Percentiles rank a stretch among this genome's conserved stretches.
Conservation (phyloP, 2,113 vertebrate species). For the Macrotis lagotis region DNA sequence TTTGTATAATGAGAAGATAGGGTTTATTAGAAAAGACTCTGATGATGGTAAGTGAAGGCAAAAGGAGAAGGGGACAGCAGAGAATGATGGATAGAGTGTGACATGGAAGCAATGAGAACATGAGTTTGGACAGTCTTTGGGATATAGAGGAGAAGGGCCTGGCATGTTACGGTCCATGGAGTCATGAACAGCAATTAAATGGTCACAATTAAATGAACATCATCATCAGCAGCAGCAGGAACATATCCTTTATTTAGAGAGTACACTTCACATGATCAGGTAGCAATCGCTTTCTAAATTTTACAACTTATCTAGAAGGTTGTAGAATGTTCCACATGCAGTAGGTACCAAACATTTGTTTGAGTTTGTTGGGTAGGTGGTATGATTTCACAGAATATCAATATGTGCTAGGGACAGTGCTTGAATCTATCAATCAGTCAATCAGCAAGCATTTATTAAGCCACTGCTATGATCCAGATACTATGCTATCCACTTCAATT, state of each 20-base stretch:
- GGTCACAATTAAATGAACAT: no score
- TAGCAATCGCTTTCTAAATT: neutral
- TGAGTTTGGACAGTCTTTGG: no score
- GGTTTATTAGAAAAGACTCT: no score
- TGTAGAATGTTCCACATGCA: neutral
- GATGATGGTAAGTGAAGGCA: no score
- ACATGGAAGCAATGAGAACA: no score
- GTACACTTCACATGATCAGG: neutral
- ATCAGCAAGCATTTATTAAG: neutral
- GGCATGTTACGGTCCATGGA: no score
- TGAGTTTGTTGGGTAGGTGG: neutral
- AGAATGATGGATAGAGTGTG: no score
- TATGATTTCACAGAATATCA: constrained; percentile 10
- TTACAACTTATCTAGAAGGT: neutral
- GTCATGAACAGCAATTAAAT: no score
- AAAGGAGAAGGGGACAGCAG: no score
- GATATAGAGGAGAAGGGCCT: no score
- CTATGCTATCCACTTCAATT: no score
- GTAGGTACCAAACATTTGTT: neutral
- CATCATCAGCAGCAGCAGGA: neutral
- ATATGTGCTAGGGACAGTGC: neutral
- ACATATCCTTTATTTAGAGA: neutral
- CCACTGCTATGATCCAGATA: neutral
- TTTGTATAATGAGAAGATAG: neutral
- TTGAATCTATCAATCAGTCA: neutral